Conservation (phyloP, 2,888 invertebrate genomes). For the Ferrisia virgata region DNA sequence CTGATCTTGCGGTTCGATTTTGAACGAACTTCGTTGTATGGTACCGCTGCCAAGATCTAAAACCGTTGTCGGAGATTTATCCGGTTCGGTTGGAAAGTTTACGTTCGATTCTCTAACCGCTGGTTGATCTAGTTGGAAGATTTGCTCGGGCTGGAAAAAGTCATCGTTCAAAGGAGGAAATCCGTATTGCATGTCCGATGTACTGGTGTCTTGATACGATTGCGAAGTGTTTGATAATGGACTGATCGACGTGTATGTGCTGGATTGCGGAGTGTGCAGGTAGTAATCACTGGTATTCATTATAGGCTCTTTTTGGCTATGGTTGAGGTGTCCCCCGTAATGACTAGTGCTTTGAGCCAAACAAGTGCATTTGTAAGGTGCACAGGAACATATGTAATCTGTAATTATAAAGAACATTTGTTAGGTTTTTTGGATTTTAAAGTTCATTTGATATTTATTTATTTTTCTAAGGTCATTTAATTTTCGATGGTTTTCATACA, state of each 20-base stretch:
- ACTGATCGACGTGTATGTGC: slow-evolving; percentile 15
- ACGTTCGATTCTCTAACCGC: slow-evolving; percentile 5
- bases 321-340: slow-evolving; percentile 35
- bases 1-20: slow-evolving; percentile 48
- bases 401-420: slow-evolving; percentile 49
- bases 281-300: slow-evolving; percentile 25
- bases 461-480: no score
- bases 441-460: neutral
- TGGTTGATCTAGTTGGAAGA: slow-evolving; percentile 38
- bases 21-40: slow-evolving; percentile 59
- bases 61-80: slow-evolving; percentile 62
- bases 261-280: neutral
- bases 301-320: slow-evolving; percentile 14
- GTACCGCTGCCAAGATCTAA: slow-evolving; percentile 71
- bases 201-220: slow-evolving; percentile 12
- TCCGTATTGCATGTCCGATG: slow-evolving; percentile 47
- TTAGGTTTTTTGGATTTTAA: neutral
- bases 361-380: slow-evolving; percentile 73
- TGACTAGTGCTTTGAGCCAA: slow-evolving; percentile 41
- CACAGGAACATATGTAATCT: slow-evolving; percentile 69
- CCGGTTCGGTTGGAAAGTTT: slow-evolving; percentile 22
- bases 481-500: no score
- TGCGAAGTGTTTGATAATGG: neutral
- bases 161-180: neutral
- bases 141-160: slow-evolving; percentile 36